These are phyloP conservation scores for Forbesichthys papilliferus DNA, from an alignment of 2,113 vertebrate genomes.

Conservation along the genomic window DNA sequence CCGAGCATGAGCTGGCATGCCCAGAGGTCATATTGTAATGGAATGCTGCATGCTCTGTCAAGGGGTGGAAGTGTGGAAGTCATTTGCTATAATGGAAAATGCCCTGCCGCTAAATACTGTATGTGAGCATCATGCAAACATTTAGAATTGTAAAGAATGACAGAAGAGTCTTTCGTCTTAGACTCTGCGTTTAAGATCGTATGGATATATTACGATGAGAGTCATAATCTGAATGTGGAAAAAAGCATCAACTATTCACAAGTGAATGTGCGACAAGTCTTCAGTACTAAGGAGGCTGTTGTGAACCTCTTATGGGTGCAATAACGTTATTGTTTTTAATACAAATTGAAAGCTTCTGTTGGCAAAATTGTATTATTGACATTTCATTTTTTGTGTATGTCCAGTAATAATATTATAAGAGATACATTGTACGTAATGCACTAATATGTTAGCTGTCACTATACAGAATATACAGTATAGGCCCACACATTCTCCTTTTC, in stretches of 20 bases:
- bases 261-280: too few relatives aligned
- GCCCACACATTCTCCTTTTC: background rate
- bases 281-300: too few relatives aligned
- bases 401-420: background rate
- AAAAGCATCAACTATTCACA: constrained; percentile 8
- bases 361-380: background rate
- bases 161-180: background rate
- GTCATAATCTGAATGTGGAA: background rate
- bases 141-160: background rate
- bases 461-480: background rate
- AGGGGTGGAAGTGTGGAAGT: constrained; percentile 6
- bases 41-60: constrained; percentile 39
- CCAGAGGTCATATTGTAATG: constrained; percentile 38
- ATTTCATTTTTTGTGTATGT: background rate
- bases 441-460: constrained; percentile 6
- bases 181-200: too few relatives aligned
- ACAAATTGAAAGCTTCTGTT: background rate
- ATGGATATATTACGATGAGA: too few relatives aligned
- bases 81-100: constrained; percentile 17
- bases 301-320: too few relatives aligned
- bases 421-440: background rate
- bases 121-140: constrained; percentile 1
- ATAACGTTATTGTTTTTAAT: constrained; percentile 26
- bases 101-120: constrained; percentile 8
- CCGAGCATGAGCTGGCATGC: constrained; percentile 44